Base-by-base conservation (phyloP, 1,140 invertebrate species). In the Drosophila eugracilis region DNA sequence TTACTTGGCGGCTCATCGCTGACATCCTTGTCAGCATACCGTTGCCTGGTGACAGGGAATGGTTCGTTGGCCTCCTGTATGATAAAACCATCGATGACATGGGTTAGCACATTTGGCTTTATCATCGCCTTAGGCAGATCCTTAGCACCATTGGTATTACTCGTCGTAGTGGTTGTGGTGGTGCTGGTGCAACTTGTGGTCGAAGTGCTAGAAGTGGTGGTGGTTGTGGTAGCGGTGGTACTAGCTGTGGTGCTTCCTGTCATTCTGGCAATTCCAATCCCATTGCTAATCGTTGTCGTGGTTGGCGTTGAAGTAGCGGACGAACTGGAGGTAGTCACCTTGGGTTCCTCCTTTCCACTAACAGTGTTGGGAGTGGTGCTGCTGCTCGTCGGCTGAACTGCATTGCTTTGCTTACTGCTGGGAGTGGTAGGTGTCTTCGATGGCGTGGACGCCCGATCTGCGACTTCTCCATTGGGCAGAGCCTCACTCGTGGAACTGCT, bases 11-110 rank as follows among this genome's bases (percentile, higher is more conserved):
- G 96, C 91, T 97, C 96, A 58, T 96, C 96, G 5, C 91, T 92
- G 34, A 92, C 90, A 42, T 94, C 80, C 85, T 93, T 90, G 83
- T 92, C 78, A 74, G 93, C 80, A 89, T 92, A 89, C 57, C 93
- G 91, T 42, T 91, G 90, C 7, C 94, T 91, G 92, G 96, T 96
- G 55, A 97, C 96, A 5, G 97, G 96, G 90, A 98, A 98, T 0
- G 97, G 97, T 93, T 96, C 95, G 2, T 94, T 95, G 0, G 95
- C 95, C 93, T 99, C 98, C 92, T 98, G 97, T 79, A 99, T 99
- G 3, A 99, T 96, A 92, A 98, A 99, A 15, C 98, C 98, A 92
- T 99, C 98, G 58, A 99, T 99, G 2, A 99, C 97, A 91, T 99
- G 98, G 0, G 98, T 99, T 7, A 99, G 92, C 2, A 99, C 97